Conservation (phyloP, 2,797 vertebrate genomes). For the Artibeus lituratus region DNA sequence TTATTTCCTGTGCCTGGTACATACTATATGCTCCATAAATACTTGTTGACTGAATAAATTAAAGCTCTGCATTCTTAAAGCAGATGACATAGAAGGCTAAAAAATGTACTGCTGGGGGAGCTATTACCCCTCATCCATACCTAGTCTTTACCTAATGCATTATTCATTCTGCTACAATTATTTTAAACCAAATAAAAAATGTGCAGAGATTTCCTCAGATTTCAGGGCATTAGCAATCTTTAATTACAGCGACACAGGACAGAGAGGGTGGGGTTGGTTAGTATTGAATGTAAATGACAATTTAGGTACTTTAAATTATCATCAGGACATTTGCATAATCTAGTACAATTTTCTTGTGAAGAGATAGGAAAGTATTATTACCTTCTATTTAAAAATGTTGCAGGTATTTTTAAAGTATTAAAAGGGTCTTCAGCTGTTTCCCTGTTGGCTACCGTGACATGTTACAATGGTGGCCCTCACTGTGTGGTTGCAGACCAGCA, state of each 20-base stretch:
- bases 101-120: background rate
- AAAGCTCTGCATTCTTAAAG: background rate
- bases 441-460: background rate
- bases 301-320: background rate
- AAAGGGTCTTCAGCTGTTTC: background rate
- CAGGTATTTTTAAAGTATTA: background rate
- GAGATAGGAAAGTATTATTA: background rate
- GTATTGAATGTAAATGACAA: background rate
- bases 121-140: background rate
- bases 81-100: background rate
- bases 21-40: background rate
- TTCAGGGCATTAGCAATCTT: background rate
- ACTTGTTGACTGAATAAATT: background rate
- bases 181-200: background rate
- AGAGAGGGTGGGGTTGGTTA: background rate
- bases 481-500: background rate
- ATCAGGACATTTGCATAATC: conserved; percentile 21
- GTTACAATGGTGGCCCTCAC: background rate
- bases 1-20: background rate
- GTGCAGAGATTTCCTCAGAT: background rate
- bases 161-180: background rate
- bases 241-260: background rate
- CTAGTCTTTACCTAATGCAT: background rate
- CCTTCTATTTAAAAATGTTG: conserved; percentile 37
- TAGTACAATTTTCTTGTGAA: conserved; percentile 27